These are phyloP conservation scores for Zelostemma sp. DNA, from an alignment of 1,140 invertebrate genomes.

Conservation along the genomic window DNA sequence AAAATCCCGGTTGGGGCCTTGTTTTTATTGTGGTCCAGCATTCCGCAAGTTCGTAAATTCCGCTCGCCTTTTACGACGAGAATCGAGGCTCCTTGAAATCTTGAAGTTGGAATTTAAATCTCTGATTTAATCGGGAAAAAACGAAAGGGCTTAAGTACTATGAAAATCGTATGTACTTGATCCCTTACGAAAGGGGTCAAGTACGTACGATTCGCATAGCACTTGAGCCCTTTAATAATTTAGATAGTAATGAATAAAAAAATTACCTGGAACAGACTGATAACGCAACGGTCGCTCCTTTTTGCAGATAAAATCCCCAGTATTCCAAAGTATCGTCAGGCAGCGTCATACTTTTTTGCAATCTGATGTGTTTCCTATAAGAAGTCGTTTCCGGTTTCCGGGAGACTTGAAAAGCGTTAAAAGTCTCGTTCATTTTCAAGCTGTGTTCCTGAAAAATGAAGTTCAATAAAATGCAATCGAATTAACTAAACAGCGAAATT, in stretches of 20 bases:
- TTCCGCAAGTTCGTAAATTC: constrained; percentile 80
- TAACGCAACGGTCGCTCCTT: constrained; percentile 80
- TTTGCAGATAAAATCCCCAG: constrained; percentile 88
- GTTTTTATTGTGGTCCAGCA: constrained; percentile 78
- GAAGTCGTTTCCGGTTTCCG: constrained; percentile 77
- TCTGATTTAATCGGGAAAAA: neutral
- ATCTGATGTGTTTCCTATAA: constrained; percentile 79
- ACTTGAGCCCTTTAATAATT: too few species aligned
- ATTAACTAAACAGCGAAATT: too few species aligned
- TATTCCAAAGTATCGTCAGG: constrained; percentile 89
- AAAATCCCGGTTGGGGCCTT: constrained; percentile 69
- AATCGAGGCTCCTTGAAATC: constrained; percentile 80
- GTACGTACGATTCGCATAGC: too few species aligned
- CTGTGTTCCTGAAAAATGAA: constrained; percentile 74
- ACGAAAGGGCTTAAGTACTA: too few species aligned
- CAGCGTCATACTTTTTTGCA: constrained; percentile 85
- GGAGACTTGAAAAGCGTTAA: constrained; percentile 85
- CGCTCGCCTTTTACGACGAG: constrained; percentile 83
- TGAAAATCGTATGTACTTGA: too few species aligned
- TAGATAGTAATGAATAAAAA: constrained; percentile 13
- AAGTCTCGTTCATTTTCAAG: constrained; percentile 81
- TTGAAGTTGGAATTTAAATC: constrained; percentile 38
- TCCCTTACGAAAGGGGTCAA: too few species aligned
- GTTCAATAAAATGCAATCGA: too few species aligned
- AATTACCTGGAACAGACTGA: constrained; percentile 82